Percentiles rank a stretch among this genome's conserved stretches.
Evolutionary conservation across 2,797 vertebrate species (phyloP).

Genomic region (Sebastes baramenuke): DNA sequence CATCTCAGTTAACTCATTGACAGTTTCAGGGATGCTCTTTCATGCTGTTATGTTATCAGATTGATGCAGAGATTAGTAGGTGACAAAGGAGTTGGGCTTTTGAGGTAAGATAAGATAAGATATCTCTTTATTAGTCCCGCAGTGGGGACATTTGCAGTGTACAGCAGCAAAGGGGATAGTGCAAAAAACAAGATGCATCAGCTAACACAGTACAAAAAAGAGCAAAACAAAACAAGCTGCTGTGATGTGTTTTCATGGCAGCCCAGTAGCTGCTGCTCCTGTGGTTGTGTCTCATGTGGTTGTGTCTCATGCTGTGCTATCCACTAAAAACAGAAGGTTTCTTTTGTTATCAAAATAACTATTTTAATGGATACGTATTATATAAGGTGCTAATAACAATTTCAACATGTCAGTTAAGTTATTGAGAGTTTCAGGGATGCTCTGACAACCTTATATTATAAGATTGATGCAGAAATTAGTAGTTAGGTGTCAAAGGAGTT

Average conservation of each 20-base stretch:
- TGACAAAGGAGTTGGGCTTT: not conserved
- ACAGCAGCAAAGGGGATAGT: no score
- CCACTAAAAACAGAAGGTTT: not conserved
- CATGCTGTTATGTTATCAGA: not conserved
- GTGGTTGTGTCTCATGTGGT: not conserved
- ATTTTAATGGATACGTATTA: no score
- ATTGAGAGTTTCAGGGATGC: not conserved
- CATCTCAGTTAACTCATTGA: not conserved
- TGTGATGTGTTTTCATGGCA: slow-evolving; percentile 61
- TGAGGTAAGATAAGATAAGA: not conserved
- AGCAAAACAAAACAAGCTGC: slow-evolving; percentile 1
- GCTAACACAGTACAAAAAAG: no score
- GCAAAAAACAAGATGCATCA: no score
- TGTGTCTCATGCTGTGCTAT: not conserved
- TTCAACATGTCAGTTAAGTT: not conserved
- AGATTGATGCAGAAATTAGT: not conserved
- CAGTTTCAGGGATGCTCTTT: not conserved
- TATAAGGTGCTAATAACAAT: not conserved
- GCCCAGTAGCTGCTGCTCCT: slow-evolving; percentile 30
- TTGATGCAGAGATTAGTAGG: not conserved
- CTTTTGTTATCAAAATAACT: no score
- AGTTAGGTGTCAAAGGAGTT: not conserved
- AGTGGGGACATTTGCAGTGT: no score
- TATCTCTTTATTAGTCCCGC: no score
- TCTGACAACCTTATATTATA: not conserved